Conservation (phyloP, 2,113 vertebrate genomes). For the Trogon melanurus region DNA sequence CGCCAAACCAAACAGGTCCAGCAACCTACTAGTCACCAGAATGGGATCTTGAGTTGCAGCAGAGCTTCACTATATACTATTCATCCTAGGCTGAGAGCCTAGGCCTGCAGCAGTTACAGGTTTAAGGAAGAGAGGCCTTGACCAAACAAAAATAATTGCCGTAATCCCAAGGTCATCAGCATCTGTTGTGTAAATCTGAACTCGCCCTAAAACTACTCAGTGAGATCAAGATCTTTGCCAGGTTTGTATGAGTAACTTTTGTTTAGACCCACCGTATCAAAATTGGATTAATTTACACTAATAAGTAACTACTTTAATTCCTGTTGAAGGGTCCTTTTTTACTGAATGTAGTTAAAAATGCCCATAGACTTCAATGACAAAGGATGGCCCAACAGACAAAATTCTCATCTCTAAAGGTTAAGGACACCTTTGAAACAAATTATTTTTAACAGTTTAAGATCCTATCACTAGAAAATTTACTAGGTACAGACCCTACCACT, state of each 20-base stretch:
- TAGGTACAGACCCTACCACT: not conserved
- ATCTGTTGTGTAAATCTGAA: not conserved
- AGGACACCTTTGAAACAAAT: not conserved
- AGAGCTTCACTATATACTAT: not conserved
- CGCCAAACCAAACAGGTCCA: not conserved
- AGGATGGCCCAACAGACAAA: not conserved
- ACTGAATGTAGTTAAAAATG: not conserved
- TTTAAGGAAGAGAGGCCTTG: not conserved
- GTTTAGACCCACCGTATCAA: not conserved
- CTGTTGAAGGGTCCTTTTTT: not conserved
- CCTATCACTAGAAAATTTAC: not conserved
- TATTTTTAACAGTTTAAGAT: not conserved
- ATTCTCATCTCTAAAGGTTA: not conserved
- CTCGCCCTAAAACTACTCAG: not conserved
- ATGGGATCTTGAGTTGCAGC: not conserved
- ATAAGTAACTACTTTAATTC: not conserved
- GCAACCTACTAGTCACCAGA: not conserved
- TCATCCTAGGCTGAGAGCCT: not conserved
- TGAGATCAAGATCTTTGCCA: not conserved
- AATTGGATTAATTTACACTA: not conserved
- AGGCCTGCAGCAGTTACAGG: not conserved
- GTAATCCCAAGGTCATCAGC: not conserved
- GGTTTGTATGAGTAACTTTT: not conserved
- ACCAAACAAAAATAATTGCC: not conserved
- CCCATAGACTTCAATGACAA: not conserved